Evolutionary conservation across 2,113 vertebrate genomes (phyloP).

Genomic region (Irena cyanogastra): DNA sequence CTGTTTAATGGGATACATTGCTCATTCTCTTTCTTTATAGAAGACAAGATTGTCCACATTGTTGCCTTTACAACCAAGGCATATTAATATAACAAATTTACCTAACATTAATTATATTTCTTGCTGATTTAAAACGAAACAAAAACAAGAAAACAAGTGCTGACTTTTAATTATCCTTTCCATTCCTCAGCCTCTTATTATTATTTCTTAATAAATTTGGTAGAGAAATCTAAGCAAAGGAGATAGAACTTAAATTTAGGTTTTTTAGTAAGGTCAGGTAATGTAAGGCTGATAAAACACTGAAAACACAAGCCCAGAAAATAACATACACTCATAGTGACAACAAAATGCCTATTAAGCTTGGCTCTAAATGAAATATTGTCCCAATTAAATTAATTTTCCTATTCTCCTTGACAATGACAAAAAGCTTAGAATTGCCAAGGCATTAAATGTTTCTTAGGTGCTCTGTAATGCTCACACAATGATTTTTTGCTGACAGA

Average conservation of each 20-base stretch:
- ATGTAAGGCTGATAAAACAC: background rate
- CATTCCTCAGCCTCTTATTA: background rate
- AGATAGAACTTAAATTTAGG: background rate
- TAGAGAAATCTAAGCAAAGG: background rate
- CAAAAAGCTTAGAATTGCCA: background rate
- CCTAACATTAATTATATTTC: background rate
- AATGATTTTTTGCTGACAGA: background rate
- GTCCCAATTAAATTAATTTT: constrained; percentile 20
- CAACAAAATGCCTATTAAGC: background rate
- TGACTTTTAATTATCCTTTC: background rate
- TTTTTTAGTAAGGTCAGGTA: background rate
- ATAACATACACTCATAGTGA: background rate
- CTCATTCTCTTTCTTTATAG: background rate
- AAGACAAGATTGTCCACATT: background rate
- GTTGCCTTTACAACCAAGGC: background rate
- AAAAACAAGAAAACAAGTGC: background rate
- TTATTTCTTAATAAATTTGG: background rate
- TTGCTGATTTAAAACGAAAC: background rate
- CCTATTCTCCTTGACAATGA: background rate
- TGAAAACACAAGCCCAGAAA: background rate
- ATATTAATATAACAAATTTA: background rate
- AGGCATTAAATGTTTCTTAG: background rate
- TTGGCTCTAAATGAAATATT: background rate
- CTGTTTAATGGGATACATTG: background rate
- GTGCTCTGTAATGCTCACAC: background rate